Evolutionary conservation across 2,888 invertebrate species (phyloP).

Genomic region (Thecocarcelia acutangulata): DNA sequence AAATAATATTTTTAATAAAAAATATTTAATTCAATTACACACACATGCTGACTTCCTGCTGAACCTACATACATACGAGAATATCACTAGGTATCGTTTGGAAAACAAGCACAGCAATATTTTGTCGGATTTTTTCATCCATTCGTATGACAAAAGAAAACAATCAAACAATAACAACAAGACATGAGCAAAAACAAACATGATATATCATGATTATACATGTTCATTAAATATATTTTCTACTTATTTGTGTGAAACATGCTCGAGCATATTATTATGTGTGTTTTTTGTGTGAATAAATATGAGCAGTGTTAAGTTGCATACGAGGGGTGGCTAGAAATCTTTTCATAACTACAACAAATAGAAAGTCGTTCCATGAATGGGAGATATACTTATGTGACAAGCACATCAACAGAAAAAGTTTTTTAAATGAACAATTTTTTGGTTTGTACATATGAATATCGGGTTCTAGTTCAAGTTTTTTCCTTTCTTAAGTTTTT

Average conservation of each 20-base stretch:
- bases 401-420: no score
- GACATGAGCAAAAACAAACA: slow-evolving; percentile 37
- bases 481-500: no score
- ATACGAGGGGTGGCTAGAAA: slow-evolving; percentile 1
- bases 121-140: slow-evolving; percentile 18
- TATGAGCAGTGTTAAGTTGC: background rate
- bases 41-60: background rate
- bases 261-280: background rate
- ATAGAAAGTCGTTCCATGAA: background rate
- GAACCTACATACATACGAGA: background rate
- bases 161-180: slow-evolving; percentile 19
- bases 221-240: background rate
- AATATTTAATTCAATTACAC: slow-evolving; percentile 41
- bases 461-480: no score
- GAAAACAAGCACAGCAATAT: slow-evolving; percentile 9
- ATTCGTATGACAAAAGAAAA: slow-evolving; percentile 24
- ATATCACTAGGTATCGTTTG: background rate
- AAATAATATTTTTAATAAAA: slow-evolving; percentile 22
- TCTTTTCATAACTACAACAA: background rate
- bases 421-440: no score
- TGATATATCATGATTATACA: slow-evolving; percentile 9
- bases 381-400: no score
- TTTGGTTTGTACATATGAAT: no score
- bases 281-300: background rate
- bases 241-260: background rate